Conservation (phyloP, 2,113 vertebrate genomes). For the Galbula dea region DNA sequence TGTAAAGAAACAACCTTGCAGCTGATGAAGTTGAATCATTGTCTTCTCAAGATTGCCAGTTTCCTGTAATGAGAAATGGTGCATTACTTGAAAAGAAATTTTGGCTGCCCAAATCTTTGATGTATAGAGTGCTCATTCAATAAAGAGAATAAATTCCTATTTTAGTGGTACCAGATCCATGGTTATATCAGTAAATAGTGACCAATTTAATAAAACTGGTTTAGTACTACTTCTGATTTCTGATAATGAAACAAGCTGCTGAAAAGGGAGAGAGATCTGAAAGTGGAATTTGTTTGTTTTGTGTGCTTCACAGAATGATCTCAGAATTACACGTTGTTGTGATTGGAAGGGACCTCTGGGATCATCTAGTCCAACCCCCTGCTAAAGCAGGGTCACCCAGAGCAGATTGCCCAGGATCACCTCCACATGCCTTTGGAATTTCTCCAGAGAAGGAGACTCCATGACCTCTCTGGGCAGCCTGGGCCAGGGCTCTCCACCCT, state of each 20-base stretch:
- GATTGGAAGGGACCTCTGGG: too few species aligned
- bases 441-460: too few species aligned
- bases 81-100: not conserved
- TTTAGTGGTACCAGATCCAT: not conserved
- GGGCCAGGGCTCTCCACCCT: too few species aligned
- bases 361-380: too few species aligned
- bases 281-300: not conserved
- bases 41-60: not conserved
- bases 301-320: not conserved
- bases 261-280: not conserved
- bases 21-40: not conserved
- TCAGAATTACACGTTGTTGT: too few species aligned
- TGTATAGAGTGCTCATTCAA: not conserved
- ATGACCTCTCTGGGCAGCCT: too few species aligned
- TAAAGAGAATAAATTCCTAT: not conserved
- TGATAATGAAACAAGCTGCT: not conserved
- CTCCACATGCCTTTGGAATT: too few species aligned
- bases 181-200: not conserved
- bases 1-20: not conserved
- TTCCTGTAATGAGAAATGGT: not conserved
- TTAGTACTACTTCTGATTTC: not conserved
- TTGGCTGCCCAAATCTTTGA: not conserved
- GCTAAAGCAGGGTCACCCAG: too few species aligned
- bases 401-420: too few species aligned
- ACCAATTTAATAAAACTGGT: not conserved